Evolutionary conservation across 2,113 vertebrate species (phyloP), one percentile per base, ranked within the genome.

Genomic region (Platysteira castanea): DNA sequence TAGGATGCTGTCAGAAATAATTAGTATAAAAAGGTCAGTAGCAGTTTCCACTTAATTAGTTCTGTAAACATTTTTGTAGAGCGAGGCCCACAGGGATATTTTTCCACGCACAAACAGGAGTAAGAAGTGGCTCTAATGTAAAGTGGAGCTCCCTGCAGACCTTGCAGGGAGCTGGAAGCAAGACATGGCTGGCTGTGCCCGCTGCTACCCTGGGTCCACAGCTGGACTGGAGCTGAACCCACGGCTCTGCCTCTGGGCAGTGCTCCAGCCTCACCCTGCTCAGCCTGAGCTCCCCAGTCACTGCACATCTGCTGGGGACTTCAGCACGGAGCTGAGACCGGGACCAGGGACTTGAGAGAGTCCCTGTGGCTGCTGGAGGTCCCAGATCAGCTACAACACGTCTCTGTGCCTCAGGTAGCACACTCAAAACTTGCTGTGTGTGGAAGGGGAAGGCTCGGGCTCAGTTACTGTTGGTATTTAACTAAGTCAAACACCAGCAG

Each of bases 21-120:
- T 93, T 82, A 70, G 74, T 67, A 65, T 79, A 85, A 47, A 85
- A 84, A 96, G 70, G 80, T 76, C 81, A 91, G 23, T 53, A 64
- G 54, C 46, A 30, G 24, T 83, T 96, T 93, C 63, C 42, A 39
- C 57, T 76, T 84, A 79, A 71, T 87, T 82, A 91, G 70, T 76
- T 89, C 57, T 69, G 53, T 73, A 91, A 82, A 92, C 2, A 24
- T 41, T 83, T 93, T 87, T 87, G 84, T 42, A 65, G 65, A 68
- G 37, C 30, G 27, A 80, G 59, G 46, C 47, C 52, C 79, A 28
- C 44, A 26, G 63, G 31, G 42, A 33, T 64, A 27, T 77, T 71
- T 93, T 90, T 46, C 44, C 31, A 54, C 53, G 35, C 12, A 42
- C 14, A 39, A 54, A 47, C 3, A 81, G 15, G 37, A 71, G 21